phyloP scores from a whole-genome alignment of 1,140 invertebrate genomes.

The Tribolium madens region DNA sequence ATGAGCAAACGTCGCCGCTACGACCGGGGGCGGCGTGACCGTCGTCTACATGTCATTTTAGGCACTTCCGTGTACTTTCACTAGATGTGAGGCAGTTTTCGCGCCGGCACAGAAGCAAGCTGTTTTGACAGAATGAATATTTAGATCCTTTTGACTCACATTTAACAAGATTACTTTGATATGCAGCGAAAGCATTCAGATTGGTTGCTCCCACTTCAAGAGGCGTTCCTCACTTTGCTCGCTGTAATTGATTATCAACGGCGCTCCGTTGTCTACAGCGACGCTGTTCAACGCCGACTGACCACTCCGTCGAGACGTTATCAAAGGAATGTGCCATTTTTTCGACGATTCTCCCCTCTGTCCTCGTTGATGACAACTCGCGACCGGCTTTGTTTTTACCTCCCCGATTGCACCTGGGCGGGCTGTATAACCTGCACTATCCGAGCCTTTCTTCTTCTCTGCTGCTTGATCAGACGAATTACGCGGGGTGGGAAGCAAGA shows the following conservation, averaged over 20 bases:
- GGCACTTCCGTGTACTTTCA: slow-evolving; percentile 46
- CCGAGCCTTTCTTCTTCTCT: slow-evolving; percentile 48
- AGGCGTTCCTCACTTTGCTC: slow-evolving; percentile 58
- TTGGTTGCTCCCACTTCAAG: slow-evolving; percentile 65
- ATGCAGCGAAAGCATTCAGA: slow-evolving; percentile 61
- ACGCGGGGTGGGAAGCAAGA: slow-evolving; percentile 20
- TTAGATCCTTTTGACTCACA: slow-evolving; percentile 63
- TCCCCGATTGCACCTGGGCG: slow-evolving; percentile 60
- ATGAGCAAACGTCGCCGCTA: neutral
- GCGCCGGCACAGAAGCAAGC: slow-evolving; percentile 58
- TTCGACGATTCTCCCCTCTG: slow-evolving; percentile 54
- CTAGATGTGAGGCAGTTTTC: slow-evolving; percentile 42
- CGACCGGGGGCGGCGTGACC: neutral
- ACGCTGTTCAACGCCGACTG: slow-evolving; percentile 57
- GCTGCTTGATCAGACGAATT: slow-evolving; percentile 6
- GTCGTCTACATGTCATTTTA: slow-evolving; percentile 15
- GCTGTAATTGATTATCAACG: slow-evolving; percentile 55
- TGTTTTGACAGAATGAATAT: slow-evolving; percentile 66
- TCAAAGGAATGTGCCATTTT: slow-evolving; percentile 64
- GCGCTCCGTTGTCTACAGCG: slow-evolving; percentile 37
- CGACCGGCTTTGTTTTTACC: slow-evolving; percentile 58
- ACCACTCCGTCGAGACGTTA: slow-evolving; percentile 61
- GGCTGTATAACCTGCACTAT: slow-evolving; percentile 49
- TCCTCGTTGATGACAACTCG: slow-evolving; percentile 59
- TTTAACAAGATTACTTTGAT: slow-evolving; percentile 64